Percentiles rank a stretch among this genome's conserved stretches.
These are phyloP conservation scores for Drosophila nr. medialis DNA, from an alignment of 2,888 invertebrate genomes.

Conservation along the genomic window DNA sequence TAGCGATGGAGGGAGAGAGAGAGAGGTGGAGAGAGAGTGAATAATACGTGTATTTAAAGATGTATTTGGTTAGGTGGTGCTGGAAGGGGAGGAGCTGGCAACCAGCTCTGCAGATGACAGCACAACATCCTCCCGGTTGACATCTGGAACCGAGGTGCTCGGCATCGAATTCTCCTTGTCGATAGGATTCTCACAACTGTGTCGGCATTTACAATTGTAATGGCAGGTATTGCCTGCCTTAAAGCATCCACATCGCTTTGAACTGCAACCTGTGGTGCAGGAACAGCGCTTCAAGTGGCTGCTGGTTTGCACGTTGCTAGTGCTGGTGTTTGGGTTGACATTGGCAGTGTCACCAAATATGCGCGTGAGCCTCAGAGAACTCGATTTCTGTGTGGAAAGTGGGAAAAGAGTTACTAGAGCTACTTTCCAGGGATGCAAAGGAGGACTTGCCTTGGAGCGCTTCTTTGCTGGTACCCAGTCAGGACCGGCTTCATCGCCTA, in stretches of 20 bases:
- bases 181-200: background rate
- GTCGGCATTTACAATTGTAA: background rate
- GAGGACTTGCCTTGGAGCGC: background rate
- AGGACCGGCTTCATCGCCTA: background rate
- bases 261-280: background rate
- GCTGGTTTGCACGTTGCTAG: background rate
- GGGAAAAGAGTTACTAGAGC: background rate
- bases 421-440: background rate
- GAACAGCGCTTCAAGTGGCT: background rate
- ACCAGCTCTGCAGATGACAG: background rate
- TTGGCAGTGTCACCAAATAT: too few relatives aligned
- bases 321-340: background rate
- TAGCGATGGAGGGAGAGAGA: background rate
- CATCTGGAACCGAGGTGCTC: background rate
- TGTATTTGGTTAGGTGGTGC: background rate
- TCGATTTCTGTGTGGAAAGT: background rate
- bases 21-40: background rate
- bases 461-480: background rate
- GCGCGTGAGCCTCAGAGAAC: background rate
- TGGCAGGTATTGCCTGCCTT: background rate
- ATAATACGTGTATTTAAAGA: background rate
- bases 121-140: background rate
- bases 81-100: background rate
- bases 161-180: background rate
- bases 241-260: slow-evolving; percentile 4